A percentile compares a stretch with the other conserved stretches of the same genome.
These are phyloP conservation scores for Crypturellus tataupa DNA, from an alignment of 2,797 vertebrate genomes.

Conservation along the genomic window DNA sequence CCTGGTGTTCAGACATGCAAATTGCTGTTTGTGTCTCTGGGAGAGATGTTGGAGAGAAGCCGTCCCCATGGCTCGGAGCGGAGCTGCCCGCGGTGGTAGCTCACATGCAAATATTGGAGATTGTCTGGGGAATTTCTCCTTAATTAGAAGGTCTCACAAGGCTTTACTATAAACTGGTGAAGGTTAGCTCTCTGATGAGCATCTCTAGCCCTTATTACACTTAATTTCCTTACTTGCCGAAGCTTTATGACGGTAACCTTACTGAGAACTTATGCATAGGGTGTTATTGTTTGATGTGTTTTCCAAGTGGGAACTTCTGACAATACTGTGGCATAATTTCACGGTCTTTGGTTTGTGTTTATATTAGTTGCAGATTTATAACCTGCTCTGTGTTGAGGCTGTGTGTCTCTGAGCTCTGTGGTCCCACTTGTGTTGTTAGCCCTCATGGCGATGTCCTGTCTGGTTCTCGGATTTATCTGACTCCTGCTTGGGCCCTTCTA, in stretches of 20 bases:
- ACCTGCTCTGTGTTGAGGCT: background rate
- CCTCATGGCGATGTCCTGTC: background rate
- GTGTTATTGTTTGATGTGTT: background rate
- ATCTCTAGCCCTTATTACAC: background rate
- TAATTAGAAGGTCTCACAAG: background rate
- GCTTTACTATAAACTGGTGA: background rate
- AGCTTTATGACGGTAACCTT: background rate
- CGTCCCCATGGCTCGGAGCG: background rate
- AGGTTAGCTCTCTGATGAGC: background rate
- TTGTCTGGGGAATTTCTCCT: slow-evolving; percentile 11
- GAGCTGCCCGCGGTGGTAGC: slow-evolving; percentile 18
- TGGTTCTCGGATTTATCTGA: background rate
- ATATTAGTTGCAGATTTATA: background rate
- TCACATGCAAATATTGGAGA: fast-evolving
- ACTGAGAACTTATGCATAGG: fast-evolving
- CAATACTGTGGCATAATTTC: background rate
- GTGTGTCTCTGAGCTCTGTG: background rate
- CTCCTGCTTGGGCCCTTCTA: background rate
- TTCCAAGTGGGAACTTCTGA: background rate
- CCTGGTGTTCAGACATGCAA: background rate
- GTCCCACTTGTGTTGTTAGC: background rate
- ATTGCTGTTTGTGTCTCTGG: background rate
- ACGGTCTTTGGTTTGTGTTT: background rate
- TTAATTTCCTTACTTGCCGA: background rate
- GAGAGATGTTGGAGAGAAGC: background rate